These are phyloP conservation scores for Sitta carolinensis DNA, from an alignment of 2,797 vertebrate species.

Conservation along the genomic window DNA sequence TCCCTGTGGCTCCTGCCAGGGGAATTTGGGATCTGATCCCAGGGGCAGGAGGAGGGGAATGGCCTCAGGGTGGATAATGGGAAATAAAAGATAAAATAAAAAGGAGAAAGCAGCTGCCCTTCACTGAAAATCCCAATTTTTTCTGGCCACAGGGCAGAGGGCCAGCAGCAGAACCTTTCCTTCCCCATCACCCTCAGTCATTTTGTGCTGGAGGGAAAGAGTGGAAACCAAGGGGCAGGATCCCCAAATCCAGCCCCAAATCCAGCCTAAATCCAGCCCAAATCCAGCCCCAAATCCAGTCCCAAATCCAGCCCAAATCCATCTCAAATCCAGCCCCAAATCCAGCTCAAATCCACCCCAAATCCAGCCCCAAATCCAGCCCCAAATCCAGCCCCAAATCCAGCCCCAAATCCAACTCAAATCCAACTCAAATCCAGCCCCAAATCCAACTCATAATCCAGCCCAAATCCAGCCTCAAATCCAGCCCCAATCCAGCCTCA, in stretches of 20 bases:
- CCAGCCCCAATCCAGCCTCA: too few species aligned
- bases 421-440: too few species aligned
- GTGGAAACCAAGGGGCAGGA: not conserved
- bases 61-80: not conserved
- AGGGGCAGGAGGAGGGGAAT: not conserved
- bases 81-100: accelerated
- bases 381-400: too few species aligned
- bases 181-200: not conserved
- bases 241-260: not conserved
- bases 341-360: too few species aligned
- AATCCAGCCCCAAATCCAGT: too few species aligned
- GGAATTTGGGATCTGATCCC: not conserved
- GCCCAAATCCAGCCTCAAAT: too few species aligned
- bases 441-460: too few species aligned
- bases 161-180: not conserved
- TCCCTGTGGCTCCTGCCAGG: not conserved
- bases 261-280: too few species aligned
- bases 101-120: not conserved
- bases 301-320: too few species aligned
- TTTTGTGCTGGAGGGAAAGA: accelerated
- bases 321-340: too few species aligned
- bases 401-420: too few species aligned
- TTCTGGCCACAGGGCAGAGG: not conserved
- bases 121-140: not conserved
- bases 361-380: too few species aligned